These are phyloP conservation scores for Noctua pronuba DNA, from an alignment of 2,888 invertebrate species.

Conservation along the genomic window DNA sequence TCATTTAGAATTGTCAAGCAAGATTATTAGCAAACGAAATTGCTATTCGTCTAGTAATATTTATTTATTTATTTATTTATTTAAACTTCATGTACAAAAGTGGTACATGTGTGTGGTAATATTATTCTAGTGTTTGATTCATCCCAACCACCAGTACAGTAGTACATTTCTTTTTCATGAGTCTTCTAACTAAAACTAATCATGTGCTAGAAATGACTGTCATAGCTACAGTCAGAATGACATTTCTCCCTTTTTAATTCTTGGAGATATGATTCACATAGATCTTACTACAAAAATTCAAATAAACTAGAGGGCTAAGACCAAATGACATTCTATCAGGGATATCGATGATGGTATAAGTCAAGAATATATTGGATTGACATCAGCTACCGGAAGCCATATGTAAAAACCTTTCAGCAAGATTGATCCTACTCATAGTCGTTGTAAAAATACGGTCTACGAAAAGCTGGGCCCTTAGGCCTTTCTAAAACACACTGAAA, in stretches of 20 bases:
- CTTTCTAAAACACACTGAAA: neutral
- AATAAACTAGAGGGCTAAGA: neutral
- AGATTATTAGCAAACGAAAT: neutral
- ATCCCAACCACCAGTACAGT: neutral
- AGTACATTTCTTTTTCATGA: neutral
- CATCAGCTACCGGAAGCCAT: neutral
- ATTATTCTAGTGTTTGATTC: slow-evolving; percentile 1
- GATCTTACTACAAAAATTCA: neutral
- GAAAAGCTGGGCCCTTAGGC: neutral
- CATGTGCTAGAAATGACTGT: slow-evolving; percentile 3
- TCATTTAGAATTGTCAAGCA: neutral
- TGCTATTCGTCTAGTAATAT: neutral
- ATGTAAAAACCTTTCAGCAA: neutral
- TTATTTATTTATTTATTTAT: no score
- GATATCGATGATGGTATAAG: neutral
- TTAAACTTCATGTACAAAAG: no score
- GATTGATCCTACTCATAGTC: neutral
- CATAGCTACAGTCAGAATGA: neutral
- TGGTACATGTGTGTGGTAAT: no score
- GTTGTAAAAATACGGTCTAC: neutral
- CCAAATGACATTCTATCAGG: neutral
- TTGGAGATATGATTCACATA: neutral
- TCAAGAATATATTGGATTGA: neutral
- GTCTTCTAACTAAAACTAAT: neutral
- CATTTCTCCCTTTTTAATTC: neutral